A percentile compares a stretch with the other conserved stretches of the same genome.
Conservation (phyloP, 2,797 vertebrate species). For the Schizopygopsis malacanthus region DNA sequence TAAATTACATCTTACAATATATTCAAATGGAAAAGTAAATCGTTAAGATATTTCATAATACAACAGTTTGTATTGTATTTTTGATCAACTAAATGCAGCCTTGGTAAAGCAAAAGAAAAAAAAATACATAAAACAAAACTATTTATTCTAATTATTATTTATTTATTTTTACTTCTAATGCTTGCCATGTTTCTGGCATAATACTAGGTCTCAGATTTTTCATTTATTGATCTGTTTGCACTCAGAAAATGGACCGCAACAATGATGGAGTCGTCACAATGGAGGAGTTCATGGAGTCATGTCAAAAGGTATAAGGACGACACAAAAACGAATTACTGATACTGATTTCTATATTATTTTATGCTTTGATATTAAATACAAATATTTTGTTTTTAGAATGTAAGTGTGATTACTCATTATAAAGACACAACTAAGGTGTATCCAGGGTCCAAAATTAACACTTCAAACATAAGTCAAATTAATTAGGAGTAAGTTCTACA, state of each 20-base stretch:
- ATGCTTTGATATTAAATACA: not conserved
- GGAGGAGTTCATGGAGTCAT: constrained; percentile 95
- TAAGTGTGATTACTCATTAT: not conserved
- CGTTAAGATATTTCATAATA: not conserved
- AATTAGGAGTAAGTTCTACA: not conserved
- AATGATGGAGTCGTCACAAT: constrained; percentile 95
- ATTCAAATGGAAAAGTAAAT: not conserved
- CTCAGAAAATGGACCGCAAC: constrained; percentile 97
- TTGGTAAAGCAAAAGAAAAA: not conserved
- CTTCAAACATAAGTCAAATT: not conserved
- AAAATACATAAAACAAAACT: no score
- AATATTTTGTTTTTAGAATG: not conserved
- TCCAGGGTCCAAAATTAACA: not conserved
- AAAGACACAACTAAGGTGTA: not conserved
- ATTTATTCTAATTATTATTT: not conserved
- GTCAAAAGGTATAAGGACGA: constrained; percentile 84
- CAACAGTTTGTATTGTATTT: not conserved
- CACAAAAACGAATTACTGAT: not conserved
- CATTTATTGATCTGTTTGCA: constrained; percentile 1
- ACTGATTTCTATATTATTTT: not conserved
- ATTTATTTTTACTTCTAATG: not conserved
- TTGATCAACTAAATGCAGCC: not conserved
- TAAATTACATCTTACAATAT: not conserved
- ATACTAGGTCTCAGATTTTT: not conserved
- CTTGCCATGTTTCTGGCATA: not conserved